These are phyloP conservation scores for Clunio marinus DNA, from an alignment of 2,888 invertebrate genomes.

Conservation along the genomic window DNA sequence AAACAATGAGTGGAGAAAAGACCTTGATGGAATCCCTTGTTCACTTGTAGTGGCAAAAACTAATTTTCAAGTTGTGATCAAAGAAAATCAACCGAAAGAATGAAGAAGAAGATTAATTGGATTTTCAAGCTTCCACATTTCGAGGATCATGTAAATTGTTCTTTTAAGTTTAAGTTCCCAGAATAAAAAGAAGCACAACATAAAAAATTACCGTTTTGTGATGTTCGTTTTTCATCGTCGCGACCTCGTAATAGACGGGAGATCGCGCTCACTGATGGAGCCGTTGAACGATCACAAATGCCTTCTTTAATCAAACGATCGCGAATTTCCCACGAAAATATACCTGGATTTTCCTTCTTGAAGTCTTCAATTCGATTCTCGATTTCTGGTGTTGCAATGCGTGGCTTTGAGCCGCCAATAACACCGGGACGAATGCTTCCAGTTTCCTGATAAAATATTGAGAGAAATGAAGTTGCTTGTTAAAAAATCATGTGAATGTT, in stretches of 20 bases:
- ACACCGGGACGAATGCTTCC: conserved; percentile 93
- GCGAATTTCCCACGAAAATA: conserved; percentile 92
- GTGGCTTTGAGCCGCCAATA: conserved; percentile 89
- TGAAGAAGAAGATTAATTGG: conserved; percentile 12
- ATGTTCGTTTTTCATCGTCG: conserved; percentile 45
- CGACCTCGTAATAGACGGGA: conserved; percentile 70
- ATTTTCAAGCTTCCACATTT: neutral
- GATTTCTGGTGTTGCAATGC: conserved; percentile 89
- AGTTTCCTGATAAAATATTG: conserved; percentile 68
- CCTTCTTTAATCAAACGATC: conserved; percentile 83
- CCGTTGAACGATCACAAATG: conserved; percentile 51
- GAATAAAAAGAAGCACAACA: neutral
- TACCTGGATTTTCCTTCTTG: conserved; percentile 87
- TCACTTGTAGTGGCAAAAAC: conserved; percentile 15
- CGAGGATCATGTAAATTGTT: neutral
- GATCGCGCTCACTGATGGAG: conserved; percentile 80
- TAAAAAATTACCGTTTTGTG: conserved; percentile 33
- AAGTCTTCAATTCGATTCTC: conserved; percentile 86
- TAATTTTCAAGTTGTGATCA: conserved; percentile 31
- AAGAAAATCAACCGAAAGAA: conserved; percentile 20
- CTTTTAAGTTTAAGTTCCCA: neutral
- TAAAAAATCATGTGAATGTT: neutral
- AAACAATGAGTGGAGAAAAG: conserved; percentile 15
- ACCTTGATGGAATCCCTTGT: conserved; percentile 20
- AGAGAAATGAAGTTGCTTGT: neutral